Percentiles rank a stretch among this genome's conserved stretches.
Evolutionary conservation across 2,888 invertebrate genomes (phyloP).

Genomic region (Ochropleura leucogaster): DNA sequence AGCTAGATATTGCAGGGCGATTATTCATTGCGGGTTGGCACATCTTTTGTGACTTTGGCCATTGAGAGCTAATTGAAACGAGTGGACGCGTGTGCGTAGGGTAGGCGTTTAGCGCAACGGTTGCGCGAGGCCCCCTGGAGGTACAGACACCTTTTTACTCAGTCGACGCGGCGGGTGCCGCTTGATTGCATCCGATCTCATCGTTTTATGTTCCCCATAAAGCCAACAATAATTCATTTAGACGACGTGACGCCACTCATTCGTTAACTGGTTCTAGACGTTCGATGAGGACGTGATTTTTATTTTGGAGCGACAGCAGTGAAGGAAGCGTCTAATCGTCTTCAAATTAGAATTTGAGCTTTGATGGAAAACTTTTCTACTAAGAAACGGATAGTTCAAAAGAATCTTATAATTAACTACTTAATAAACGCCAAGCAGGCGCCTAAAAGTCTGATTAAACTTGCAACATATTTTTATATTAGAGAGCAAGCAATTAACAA

Average conservation of each 20-base stretch:
- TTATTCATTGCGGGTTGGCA: conserved; percentile 74
- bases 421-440: conserved; percentile 36
- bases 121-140: conserved; percentile 82
- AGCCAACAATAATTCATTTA: conserved; percentile 91
- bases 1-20: conserved; percentile 63
- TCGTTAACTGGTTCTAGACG: conserved; percentile 87
- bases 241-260: conserved; percentile 90
- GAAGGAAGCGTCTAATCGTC: conserved; percentile 63
- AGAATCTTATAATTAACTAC: conserved; percentile 46
- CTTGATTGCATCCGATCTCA: conserved; percentile 90
- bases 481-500: conserved; percentile 22
- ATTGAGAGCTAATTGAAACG: conserved; percentile 89
- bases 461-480: conserved; percentile 22
- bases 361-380: conserved; percentile 58
- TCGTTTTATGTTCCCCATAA: conserved; percentile 90
- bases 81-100: conserved; percentile 83
- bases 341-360: conserved; percentile 63
- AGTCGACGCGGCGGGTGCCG: conserved; percentile 87
- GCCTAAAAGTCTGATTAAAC: conserved; percentile 43
- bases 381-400: conserved; percentile 47
- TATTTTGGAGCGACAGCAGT: conserved; percentile 63
- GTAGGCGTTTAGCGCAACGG: conserved; percentile 86
- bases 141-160: conserved; percentile 88
- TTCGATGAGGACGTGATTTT: conserved; percentile 69
- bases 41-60: conserved; percentile 80